Evolutionary conservation across 2,888 invertebrate genomes (phyloP), one percentile per base, ranked within the genome.

Genomic region (Sphaerophoria taeniata): DNA sequence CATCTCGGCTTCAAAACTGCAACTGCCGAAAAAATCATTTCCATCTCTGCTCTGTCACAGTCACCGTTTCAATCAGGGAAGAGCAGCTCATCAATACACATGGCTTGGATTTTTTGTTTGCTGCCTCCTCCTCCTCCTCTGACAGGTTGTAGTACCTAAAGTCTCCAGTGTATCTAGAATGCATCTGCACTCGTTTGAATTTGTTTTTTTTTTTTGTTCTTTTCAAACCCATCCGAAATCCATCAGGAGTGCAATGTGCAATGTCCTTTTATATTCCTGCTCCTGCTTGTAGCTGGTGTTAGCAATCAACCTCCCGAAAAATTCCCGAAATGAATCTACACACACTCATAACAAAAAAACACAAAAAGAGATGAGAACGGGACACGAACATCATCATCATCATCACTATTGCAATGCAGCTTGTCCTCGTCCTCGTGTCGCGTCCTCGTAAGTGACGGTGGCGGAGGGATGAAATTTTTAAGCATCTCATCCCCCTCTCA

Each of bases 11-110:
- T 24, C 24, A 24, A 24, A 24, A 24, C 81, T 85, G 85, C 85
- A 81, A 85, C 81, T 85, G 81, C 85, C 85, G 76, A 85, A 85
- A 85, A 85, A 85, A 85, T 77, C 73, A 81, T 85, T 85, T 85
- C 77, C 85, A 81, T 81, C 76, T 85, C 81, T 85, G 85, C 76
- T 85, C 81, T 85, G 85, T 85, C 85, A 85, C 85, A 81, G 85
- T 73, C 85, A 85, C 85, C 85, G 85, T 73, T 85, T 85, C 85
- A 85, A 81, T 85, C 85, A 81, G 77, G 73, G 69, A 84, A 75
- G 84, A 75, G 75, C 82, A 72, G 73, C 84, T 84, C 80, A 84
- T 84, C 83, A 84, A 84, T 84, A 79, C 83, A 79, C 79, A 75
- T 60, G 60, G 24, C 24, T 24, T 24, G 24, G 24, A 73, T 77